Percentiles rank a stretch among this genome's conserved stretches.
These are phyloP conservation scores for Drosophila varians DNA, from an alignment of 1,140 invertebrate genomes.

Conservation along the genomic window DNA sequence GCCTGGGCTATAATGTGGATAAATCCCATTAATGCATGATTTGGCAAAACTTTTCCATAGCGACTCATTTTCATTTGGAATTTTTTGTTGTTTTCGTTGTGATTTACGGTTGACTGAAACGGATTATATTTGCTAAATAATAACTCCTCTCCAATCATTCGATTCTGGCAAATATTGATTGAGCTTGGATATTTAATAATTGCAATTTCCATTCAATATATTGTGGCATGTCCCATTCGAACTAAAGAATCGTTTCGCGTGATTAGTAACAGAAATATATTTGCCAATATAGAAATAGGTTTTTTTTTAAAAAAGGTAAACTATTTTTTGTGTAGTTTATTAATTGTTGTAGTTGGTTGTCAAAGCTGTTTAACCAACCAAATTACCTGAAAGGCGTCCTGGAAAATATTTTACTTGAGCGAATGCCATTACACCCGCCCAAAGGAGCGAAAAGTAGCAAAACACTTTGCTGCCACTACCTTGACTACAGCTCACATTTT, in stretches of 20 bases:
- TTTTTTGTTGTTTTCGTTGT: constrained; percentile 9
- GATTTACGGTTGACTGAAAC: constrained; percentile 17
- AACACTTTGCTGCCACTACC: constrained; percentile 60
- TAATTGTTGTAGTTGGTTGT: constrained; percentile 14
- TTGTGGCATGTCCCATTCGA: too few relatives aligned
- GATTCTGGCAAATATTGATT: constrained; percentile 3
- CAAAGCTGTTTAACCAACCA: constrained; percentile 51
- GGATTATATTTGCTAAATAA: constrained; percentile 17
- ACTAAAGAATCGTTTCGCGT: too few relatives aligned
- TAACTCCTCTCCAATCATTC: constrained; percentile 10
- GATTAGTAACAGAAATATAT: background rate
- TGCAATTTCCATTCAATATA: background rate
- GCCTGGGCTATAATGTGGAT: constrained; percentile 28
- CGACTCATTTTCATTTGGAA: constrained; percentile 18
- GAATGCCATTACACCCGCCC: background rate
- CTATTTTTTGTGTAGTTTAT: constrained; percentile 12
- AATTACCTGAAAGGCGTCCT: constrained; percentile 54
- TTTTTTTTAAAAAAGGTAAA: background rate
- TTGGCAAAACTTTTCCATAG: constrained; percentile 33
- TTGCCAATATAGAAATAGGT: background rate
- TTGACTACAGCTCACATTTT: constrained; percentile 52
- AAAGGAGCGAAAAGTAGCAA: constrained; percentile 28
- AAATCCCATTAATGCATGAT: constrained; percentile 49
- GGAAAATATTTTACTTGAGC: constrained; percentile 19
- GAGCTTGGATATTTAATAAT: background rate